Conservation (phyloP, 2,888 invertebrate species). For the Pristionchus fissidentatus region DNA sequence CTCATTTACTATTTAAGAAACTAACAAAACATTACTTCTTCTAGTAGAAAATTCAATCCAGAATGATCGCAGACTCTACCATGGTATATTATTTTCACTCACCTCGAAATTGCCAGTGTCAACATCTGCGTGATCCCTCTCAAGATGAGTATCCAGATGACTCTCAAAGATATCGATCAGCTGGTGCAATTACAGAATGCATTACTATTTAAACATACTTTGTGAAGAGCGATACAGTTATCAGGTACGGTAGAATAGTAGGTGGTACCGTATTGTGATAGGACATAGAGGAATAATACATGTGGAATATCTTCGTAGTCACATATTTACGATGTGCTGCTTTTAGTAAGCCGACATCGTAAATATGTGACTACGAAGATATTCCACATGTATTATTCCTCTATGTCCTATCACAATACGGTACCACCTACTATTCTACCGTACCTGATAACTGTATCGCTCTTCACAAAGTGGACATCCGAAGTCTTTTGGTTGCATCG, state of each 20-base stretch:
- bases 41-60: not conserved
- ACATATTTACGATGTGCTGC: no score
- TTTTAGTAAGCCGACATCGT: no score
- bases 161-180: not conserved
- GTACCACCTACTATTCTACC: no score
- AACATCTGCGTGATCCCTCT: constrained; percentile 36
- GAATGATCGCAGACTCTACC: not conserved
- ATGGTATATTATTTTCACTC: not conserved
- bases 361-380: no score
- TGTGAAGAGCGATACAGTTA: not conserved
- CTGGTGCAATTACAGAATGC: not conserved
- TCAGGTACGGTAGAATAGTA: no score
- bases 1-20: not conserved
- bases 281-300: no score
- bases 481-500: constrained; percentile 45
- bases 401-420: no score
- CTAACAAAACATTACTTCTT: not conserved
- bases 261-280: no score
- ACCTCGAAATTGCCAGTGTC: constrained; percentile 31
- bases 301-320: no score
- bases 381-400: no score
- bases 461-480: constrained; percentile 11
- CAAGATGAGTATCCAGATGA: constrained; percentile 43
- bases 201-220: not conserved
- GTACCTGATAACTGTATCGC: constrained; percentile 34